Conservation (phyloP, 2,113 vertebrate genomes). For the Podiceps cristatus region DNA sequence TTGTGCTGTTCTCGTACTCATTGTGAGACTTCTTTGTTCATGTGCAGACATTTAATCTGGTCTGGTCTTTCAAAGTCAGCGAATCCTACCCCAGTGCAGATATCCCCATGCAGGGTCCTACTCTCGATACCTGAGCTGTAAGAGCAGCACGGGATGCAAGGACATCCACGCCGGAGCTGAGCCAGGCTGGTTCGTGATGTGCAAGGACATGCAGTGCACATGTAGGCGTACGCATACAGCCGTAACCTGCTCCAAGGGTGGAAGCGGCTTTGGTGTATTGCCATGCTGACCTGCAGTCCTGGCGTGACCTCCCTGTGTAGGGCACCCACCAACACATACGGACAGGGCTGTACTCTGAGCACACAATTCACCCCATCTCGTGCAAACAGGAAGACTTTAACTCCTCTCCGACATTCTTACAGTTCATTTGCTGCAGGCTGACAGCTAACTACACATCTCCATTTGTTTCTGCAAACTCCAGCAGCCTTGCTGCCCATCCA, state of each 20-base stretch:
- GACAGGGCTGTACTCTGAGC: background rate
- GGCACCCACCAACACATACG: background rate
- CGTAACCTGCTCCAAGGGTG: background rate
- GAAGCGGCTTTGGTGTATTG: background rate
- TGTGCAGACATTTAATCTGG: background rate
- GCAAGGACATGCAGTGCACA: background rate
- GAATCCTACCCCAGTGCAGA: background rate
- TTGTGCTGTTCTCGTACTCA: background rate
- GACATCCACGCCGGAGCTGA: accelerated
- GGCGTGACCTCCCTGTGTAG: too few species aligned
- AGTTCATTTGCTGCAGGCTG: background rate
- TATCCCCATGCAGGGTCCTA: background rate
- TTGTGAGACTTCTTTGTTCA: background rate
- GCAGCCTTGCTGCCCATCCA: background rate
- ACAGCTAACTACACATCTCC: too few species aligned
- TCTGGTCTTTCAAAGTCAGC: background rate
- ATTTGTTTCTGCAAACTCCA: background rate
- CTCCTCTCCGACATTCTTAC: background rate
- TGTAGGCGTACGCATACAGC: accelerated
- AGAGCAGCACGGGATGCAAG: background rate
- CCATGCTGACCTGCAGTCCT: background rate
- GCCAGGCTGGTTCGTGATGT: background rate
- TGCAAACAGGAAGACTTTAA: background rate
- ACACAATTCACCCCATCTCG: background rate
- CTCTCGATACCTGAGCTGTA: background rate